Conservation (phyloP, 2,888 invertebrate genomes). For the Clanis bilineata region DNA sequence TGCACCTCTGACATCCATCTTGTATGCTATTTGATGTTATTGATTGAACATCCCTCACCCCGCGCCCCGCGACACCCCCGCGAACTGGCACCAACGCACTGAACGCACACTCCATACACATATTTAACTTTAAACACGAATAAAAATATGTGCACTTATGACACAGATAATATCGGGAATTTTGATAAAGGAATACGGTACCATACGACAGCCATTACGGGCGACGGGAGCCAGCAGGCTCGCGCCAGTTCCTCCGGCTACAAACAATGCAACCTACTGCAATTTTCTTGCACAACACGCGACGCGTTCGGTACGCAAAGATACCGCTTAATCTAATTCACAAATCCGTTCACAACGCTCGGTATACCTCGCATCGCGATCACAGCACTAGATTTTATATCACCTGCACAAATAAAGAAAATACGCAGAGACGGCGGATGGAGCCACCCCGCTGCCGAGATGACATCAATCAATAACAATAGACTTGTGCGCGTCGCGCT, state of each 20-base stretch:
- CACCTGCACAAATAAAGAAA: slow-evolving; percentile 51
- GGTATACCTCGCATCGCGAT: slow-evolving; percentile 26
- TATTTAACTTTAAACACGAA: background rate
- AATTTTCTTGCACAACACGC: slow-evolving; percentile 9
- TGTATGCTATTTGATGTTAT: slow-evolving; percentile 11
- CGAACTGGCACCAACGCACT: background rate
- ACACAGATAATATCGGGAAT: background rate
- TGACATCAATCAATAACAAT: slow-evolving; percentile 69
- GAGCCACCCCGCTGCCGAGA: slow-evolving; percentile 54
- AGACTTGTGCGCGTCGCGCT: slow-evolving; percentile 31
- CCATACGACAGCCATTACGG: slow-evolving; percentile 9
- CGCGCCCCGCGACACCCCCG: background rate
- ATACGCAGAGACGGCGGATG: slow-evolving; percentile 39
- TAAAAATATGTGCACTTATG: no score
- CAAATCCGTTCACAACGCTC: background rate
- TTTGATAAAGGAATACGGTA: background rate
- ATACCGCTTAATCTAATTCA: background rate
- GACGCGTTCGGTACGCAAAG: background rate
- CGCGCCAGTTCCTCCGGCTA: slow-evolving; percentile 3
- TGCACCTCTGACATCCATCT: slow-evolving; percentile 13
- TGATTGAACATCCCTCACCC: background rate
- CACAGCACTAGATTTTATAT: slow-evolving; percentile 29
- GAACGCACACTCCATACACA: background rate
- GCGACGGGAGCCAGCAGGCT: background rate
- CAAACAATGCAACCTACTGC: slow-evolving; percentile 16